phyloP scores from a whole-genome alignment of 2,113 vertebrate species.

The Gadus chalcogrammus region DNA sequence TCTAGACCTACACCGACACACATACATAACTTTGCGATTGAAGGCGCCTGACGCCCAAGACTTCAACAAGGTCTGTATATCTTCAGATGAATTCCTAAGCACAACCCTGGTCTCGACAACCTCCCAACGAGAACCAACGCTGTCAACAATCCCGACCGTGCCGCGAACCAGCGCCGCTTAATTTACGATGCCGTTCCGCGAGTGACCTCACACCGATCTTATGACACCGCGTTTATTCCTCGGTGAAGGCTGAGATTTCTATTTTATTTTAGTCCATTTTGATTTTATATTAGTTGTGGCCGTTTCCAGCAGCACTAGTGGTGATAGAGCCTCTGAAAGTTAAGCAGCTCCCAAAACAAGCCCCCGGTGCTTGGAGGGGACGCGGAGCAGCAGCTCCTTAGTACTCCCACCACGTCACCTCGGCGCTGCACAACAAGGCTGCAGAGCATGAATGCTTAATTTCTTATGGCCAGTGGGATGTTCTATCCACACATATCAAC shows the following conservation, averaged over 20 bases:
- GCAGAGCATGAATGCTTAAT: conserved; percentile 72
- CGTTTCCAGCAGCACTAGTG: conserved; percentile 17
- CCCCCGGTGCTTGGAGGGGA: conserved; percentile 45
- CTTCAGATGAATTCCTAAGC: too few species aligned
- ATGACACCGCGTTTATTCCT: conserved; percentile 1
- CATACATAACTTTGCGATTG: too few species aligned
- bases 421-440: conserved; percentile 65
- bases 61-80: too few species aligned
- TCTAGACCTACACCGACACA: too few species aligned
- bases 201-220: too few species aligned
- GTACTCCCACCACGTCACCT: conserved; percentile 64
- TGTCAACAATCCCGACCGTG: too few species aligned
- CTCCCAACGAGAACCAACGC: too few species aligned
- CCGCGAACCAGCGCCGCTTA: too few species aligned
- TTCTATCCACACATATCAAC: conserved; percentile 71
- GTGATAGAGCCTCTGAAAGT: too few species aligned
- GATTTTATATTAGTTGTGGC: conserved; percentile 19
- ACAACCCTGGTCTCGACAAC: too few species aligned
- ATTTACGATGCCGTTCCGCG: too few species aligned
- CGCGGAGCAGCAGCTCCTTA: conserved; percentile 42
- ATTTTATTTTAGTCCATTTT: neutral
- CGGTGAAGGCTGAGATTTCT: conserved; percentile 26
- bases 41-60: too few species aligned
- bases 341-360: conserved; percentile 43
- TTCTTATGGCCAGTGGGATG: conserved; percentile 65